These are phyloP conservation scores for Cartodere bifasciata DNA, from an alignment of 2,888 invertebrate genomes.

Conservation along the genomic window DNA sequence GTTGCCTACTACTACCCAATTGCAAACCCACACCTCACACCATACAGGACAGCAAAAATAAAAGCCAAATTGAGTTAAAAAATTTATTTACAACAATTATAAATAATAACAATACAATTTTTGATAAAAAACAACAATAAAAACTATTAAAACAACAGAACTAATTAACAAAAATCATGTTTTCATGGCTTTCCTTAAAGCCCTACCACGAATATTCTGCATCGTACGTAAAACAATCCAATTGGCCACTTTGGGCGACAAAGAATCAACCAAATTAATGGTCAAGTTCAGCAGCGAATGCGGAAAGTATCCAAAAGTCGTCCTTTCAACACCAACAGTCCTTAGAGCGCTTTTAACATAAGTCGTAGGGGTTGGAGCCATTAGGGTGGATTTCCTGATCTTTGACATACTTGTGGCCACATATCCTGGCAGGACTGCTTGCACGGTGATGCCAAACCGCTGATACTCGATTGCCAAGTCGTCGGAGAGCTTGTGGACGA, in stretches of 20 bases:
- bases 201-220: constrained; percentile 49
- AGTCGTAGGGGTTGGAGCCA: constrained; percentile 61
- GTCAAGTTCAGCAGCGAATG: constrained; percentile 47
- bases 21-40: too few species aligned
- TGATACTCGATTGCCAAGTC: constrained; percentile 65
- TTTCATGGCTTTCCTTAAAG: constrained; percentile 32
- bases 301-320: constrained; percentile 66
- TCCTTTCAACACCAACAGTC: constrained; percentile 54
- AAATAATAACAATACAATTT: too few species aligned
- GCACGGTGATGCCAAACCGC: constrained; percentile 59
- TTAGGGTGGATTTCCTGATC: constrained; percentile 55
- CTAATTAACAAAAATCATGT: too few species aligned
- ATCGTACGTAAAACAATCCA: constrained; percentile 53
- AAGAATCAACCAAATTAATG: constrained; percentile 36
- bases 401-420: constrained; percentile 89
- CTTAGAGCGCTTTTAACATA: constrained; percentile 60
- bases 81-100: too few species aligned
- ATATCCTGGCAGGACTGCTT: constrained; percentile 75
- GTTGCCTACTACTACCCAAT: too few species aligned
- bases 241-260: constrained; percentile 42
- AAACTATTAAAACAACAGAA: too few species aligned
- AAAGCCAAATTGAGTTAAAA: too few species aligned
- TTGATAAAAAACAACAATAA: too few species aligned
- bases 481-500: constrained; percentile 67
- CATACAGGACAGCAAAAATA: too few species aligned